These are phyloP conservation scores for Gymnobelideus leadbeateri DNA, from an alignment of 2,113 vertebrate genomes.

Conservation along the genomic window DNA sequence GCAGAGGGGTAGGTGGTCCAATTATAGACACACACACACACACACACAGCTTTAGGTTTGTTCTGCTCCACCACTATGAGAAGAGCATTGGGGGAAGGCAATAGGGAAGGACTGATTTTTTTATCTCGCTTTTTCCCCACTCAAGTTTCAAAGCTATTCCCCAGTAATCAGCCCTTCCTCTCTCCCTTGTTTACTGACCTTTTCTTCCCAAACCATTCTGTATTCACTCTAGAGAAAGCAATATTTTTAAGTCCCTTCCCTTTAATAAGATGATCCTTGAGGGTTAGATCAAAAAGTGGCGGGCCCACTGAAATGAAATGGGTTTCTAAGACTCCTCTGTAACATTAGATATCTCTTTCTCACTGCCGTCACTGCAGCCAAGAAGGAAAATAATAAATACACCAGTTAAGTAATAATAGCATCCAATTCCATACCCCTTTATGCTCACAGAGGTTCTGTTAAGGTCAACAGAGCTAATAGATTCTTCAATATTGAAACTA, in stretches of 20 bases:
- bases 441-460: background rate
- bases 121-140: constrained; percentile 4
- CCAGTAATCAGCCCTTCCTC: background rate
- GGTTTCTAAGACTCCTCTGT: background rate
- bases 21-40: constrained; percentile 46
- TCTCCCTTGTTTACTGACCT: constrained; percentile 69
- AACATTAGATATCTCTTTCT: background rate
- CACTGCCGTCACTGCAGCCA: background rate
- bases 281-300: constrained; percentile 18
- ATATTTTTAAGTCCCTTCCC: constrained; percentile 52
- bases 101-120: constrained; percentile 2
- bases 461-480: background rate
- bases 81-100: background rate
- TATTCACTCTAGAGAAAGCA: background rate
- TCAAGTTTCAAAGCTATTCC: constrained; percentile 69
- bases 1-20: constrained; percentile 48
- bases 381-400: background rate
- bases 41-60: background rate
- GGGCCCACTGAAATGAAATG: constrained; percentile 68
- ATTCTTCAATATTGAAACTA: background rate
- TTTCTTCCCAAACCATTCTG: constrained; percentile 29
- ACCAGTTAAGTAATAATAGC: background rate
- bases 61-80: constrained; percentile 54
- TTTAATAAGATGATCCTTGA: constrained; percentile 38
- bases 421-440: background rate